These are phyloP conservation scores for Microplitis mediator DNA, from an alignment of 1,140 invertebrate genomes.

Conservation along the genomic window DNA sequence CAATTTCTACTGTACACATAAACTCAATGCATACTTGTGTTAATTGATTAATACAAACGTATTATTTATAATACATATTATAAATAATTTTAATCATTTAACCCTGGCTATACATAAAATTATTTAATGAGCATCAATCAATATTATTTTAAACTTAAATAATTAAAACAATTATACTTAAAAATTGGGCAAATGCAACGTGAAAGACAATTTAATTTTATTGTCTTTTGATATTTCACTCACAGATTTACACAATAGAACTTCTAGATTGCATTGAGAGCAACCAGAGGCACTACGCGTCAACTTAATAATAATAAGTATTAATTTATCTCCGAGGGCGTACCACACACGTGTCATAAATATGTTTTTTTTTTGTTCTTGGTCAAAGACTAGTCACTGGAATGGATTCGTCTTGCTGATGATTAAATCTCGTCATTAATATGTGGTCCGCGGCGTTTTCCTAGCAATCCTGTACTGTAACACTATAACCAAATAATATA, in stretches of 20 bases:
- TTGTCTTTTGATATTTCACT: neutral
- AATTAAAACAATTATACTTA: neutral
- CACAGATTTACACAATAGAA: conserved; percentile 7
- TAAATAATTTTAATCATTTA: neutral
- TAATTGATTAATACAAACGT: neutral
- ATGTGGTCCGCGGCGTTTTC: conserved; percentile 52
- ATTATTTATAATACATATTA: neutral
- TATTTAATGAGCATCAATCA: neutral
- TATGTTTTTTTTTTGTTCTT: neutral
- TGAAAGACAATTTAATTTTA: neutral
- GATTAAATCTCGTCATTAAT: conserved; percentile 48
- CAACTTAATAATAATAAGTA: conserved; percentile 1
- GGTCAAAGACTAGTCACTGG: conserved; percentile 50
- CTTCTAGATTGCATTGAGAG: conserved; percentile 1
- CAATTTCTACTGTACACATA: neutral
- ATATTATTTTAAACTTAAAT: neutral
- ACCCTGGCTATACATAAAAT: neutral
- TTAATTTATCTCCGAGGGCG: conserved; percentile 48
- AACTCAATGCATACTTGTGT: neutral
- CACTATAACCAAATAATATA: conserved; percentile 65
- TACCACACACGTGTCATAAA: conserved; percentile 41
- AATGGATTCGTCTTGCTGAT: conserved; percentile 38
- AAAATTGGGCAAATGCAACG: neutral
- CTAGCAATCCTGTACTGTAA: conserved; percentile 49
- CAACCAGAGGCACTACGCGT: conserved; percentile 6